Conservation (phyloP, 2,113 vertebrate species). For the Vidua chalybeata region DNA sequence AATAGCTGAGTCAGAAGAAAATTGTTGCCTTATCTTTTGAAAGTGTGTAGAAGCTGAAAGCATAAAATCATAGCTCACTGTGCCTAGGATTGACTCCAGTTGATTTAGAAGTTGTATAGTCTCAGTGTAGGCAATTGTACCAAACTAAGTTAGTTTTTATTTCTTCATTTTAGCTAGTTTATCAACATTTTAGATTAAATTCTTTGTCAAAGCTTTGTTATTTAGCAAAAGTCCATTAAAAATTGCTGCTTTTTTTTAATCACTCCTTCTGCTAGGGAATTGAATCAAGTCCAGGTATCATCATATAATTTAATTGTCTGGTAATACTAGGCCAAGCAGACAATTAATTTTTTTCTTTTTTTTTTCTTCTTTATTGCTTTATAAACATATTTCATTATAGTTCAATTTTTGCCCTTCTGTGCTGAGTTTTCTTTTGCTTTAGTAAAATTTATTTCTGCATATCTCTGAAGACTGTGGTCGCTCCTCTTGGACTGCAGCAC, state of each 20-base stretch:
- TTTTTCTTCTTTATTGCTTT: neutral
- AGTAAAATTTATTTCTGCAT: neutral
- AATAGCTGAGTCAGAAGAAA: constrained; percentile 18
- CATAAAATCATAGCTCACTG: neutral
- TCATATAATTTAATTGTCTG: neutral
- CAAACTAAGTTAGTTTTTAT: neutral
- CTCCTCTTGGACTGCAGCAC: neutral
- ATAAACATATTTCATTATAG: neutral
- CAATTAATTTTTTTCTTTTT: neutral
- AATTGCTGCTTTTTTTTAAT: neutral
- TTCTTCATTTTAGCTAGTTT: neutral
- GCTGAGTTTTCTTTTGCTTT: neutral
- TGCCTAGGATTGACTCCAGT: neutral
- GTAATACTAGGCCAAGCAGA: neutral
- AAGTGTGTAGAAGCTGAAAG: neutral
- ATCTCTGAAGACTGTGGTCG: neutral
- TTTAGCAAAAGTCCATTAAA: neutral
- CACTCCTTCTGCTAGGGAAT: neutral
- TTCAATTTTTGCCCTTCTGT: neutral
- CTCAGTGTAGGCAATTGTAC: neutral
- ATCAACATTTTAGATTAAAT: neutral
- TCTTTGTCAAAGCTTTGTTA: neutral
- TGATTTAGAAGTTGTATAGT: neutral
- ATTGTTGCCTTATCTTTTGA: neutral
- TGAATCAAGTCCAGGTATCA: neutral